These are phyloP conservation scores for Gobionotothen gibberifrons DNA, from an alignment of 2,797 vertebrate species.

Conservation along the genomic window DNA sequence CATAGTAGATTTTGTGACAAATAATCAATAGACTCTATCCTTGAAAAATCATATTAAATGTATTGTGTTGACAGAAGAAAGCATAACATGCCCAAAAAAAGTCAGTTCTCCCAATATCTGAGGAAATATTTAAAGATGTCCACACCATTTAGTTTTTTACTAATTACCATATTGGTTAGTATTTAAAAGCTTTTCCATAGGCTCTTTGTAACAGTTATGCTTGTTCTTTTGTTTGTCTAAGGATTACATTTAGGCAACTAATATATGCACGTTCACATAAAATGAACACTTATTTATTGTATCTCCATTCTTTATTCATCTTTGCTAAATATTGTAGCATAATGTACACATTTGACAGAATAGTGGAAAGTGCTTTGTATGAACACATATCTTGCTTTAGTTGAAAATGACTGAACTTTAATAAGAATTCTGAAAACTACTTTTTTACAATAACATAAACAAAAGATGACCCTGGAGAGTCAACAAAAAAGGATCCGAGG, in stretches of 20 bases:
- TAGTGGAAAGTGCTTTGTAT: constrained; percentile 15
- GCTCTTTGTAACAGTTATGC: background rate
- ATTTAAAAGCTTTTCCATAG: constrained; percentile 20
- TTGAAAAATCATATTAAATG: constrained; percentile 19
- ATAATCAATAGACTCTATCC: constrained; percentile 31
- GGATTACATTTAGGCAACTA: constrained; percentile 7
- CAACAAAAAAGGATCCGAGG: constrained; percentile 40
- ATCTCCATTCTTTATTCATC: constrained; percentile 42
- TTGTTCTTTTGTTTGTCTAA: constrained; percentile 22
- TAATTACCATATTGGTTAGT: background rate
- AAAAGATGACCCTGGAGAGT: constrained; percentile 6
- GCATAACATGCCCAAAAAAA: background rate
- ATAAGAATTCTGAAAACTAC: background rate
- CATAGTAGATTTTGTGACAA: constrained; percentile 5
- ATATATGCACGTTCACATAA: constrained; percentile 11
- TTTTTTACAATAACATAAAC: constrained; percentile 24
- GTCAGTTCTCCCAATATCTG: background rate
- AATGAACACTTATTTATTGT: constrained; percentile 37
- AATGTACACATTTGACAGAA: constrained; percentile 12
- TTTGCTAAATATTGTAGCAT: constrained; percentile 27
- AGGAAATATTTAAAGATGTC: background rate
- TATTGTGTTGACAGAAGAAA: background rate
- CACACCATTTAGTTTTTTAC: background rate
- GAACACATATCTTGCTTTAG: constrained; percentile 12
- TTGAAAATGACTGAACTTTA: constrained; percentile 13